Percentiles rank a stretch among this genome's conserved stretches.
These are phyloP conservation scores for Poecile atricapillus DNA, from an alignment of 2,113 vertebrate species.

Conservation along the genomic window DNA sequence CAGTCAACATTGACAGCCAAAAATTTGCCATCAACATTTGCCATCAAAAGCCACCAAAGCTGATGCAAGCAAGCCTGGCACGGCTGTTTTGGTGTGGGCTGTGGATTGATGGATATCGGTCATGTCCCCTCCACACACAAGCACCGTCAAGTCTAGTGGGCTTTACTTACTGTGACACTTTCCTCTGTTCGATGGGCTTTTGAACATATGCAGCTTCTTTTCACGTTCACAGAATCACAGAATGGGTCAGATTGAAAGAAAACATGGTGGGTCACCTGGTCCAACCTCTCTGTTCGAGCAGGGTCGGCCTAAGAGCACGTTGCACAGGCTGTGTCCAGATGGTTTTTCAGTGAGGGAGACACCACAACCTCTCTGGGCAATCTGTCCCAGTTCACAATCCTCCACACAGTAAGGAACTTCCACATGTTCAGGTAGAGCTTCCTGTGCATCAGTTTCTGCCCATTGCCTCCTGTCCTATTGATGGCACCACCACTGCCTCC, in stretches of 20 bases:
- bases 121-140: fast-evolving
- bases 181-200: fast-evolving
- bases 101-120: fast-evolving
- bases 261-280: neutral
- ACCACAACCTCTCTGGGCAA: neutral
- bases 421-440: neutral
- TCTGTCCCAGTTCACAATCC: neutral
- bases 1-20: neutral
- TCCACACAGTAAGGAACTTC: neutral
- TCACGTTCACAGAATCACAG: neutral
- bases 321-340: neutral
- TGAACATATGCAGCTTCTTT: neutral
- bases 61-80: neutral
- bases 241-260: neutral
- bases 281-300: neutral
- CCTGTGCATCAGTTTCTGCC: neutral
- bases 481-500: neutral
- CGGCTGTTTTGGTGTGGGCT: neutral
- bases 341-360: neutral
- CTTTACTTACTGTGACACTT: neutral
- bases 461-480: neutral
- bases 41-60: neutral
- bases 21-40: too few species aligned
- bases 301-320: neutral
- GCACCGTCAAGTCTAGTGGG: fast-evolving